Evolutionary conservation across 2,113 vertebrate species (phyloP).

Genomic region (Zosterops lateralis): DNA sequence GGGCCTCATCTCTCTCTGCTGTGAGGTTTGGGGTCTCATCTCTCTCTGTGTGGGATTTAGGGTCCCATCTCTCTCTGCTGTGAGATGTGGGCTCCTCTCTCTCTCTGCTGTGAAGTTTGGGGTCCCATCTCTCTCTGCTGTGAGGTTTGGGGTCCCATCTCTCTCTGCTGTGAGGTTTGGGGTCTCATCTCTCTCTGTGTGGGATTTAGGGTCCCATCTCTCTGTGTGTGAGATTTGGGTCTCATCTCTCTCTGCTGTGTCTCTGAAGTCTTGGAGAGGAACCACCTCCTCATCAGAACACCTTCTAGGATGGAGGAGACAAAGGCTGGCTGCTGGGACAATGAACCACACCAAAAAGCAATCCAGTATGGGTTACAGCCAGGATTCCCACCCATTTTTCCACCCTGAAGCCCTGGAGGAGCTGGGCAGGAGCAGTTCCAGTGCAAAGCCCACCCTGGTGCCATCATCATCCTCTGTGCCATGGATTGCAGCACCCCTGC

Average conservation of each 20-base stretch:
- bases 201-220: background rate
- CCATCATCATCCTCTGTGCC: background rate
- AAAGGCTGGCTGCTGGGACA: background rate
- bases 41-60: background rate
- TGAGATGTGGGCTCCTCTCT: background rate
- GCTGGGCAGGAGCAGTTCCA: background rate
- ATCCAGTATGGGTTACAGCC: background rate
- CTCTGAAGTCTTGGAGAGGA: background rate
- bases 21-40: background rate
- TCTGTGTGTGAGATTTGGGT: background rate
- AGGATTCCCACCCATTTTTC: background rate
- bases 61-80: background rate
- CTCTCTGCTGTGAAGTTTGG: background rate
- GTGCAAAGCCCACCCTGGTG: background rate
- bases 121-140: background rate
- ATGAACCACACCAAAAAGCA: background rate
- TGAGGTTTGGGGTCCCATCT: background rate
- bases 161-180: background rate
- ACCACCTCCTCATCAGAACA: accelerated
- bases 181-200: background rate
- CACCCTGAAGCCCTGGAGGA: accelerated
- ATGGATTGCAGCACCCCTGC: accelerated
- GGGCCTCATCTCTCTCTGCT: background rate
- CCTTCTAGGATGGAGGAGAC: accelerated
- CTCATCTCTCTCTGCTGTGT: background rate